phyloP scores from a whole-genome alignment of 1,140 invertebrate species.

The Leptopilina boulardi region DNA sequence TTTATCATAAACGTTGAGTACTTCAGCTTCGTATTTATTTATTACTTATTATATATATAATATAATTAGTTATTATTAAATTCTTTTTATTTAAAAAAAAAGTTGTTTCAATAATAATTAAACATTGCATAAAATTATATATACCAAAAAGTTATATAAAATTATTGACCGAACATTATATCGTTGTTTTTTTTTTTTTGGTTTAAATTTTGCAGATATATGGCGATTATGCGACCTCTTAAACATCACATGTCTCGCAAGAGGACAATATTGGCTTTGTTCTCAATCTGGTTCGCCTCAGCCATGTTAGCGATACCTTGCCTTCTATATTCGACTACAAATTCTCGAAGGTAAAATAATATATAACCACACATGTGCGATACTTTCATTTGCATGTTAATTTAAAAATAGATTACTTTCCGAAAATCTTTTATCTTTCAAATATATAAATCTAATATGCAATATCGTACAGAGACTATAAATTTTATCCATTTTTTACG shows the following conservation, averaged over 20 bases:
- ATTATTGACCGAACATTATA: not conserved
- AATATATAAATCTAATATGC: no score
- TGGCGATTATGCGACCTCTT: slow-evolving; percentile 93
- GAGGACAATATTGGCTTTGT: slow-evolving; percentile 85
- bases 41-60: no score
- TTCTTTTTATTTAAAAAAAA: no score
- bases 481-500: no score
- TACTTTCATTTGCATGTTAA: slow-evolving; percentile 16
- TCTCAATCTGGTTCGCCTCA: slow-evolving; percentile 89
- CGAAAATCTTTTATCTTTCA: not conserved
- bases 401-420: slow-evolving; percentile 23
- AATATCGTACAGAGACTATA: no score
- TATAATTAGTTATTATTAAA: no score
- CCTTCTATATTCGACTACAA: slow-evolving; percentile 87
- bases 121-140: no score
- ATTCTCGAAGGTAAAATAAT: slow-evolving; percentile 82
- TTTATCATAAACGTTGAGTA: no score
- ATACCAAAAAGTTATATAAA: not conserved
- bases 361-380: not conserved
- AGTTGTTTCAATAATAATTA: no score
- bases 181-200: no score
- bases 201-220: slow-evolving; percentile 82
- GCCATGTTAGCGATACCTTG: slow-evolving; percentile 87
- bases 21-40: no score
- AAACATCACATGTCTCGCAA: slow-evolving; percentile 88